phyloP scores from a whole-genome alignment of 2,888 invertebrate species.

The Mythimna impura region DNA sequence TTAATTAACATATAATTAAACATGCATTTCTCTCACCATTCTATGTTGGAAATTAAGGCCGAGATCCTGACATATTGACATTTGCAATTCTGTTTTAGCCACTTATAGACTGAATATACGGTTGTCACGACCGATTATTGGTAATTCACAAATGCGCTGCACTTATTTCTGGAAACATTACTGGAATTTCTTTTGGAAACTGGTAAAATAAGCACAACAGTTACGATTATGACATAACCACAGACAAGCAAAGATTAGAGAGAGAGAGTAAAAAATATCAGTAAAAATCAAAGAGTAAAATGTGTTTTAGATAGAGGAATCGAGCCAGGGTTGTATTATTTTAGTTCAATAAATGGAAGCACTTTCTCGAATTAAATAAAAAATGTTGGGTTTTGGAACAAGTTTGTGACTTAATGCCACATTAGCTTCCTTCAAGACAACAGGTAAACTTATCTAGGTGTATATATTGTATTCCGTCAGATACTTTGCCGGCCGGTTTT shows the following conservation, averaged over 20 bases:
- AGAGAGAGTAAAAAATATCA: slow-evolving; percentile 28
- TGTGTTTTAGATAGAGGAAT: background rate
- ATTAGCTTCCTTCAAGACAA: background rate
- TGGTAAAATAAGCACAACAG: slow-evolving; percentile 81
- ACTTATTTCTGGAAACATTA: slow-evolving; percentile 79
- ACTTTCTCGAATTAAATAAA: background rate
- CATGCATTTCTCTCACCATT: slow-evolving; percentile 85
- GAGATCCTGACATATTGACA: slow-evolving; percentile 91
- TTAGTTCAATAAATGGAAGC: no score
- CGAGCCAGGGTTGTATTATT: background rate
- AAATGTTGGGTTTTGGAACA: background rate
- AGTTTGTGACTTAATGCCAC: background rate
- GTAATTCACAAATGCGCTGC: slow-evolving; percentile 70
- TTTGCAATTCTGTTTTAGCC: slow-evolving; percentile 88
- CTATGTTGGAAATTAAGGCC: slow-evolving; percentile 91
- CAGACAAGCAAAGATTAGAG: slow-evolving; percentile 57
- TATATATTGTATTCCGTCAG: background rate
- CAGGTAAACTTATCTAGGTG: background rate
- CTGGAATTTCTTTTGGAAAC: slow-evolving; percentile 77
- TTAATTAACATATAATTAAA: slow-evolving; percentile 66
- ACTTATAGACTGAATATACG: slow-evolving; percentile 79
- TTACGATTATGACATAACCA: slow-evolving; percentile 68
- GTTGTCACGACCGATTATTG: slow-evolving; percentile 69
- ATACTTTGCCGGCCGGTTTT: background rate
- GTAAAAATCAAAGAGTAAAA: slow-evolving; percentile 33